These are phyloP conservation scores for Pedicia rivosa DNA, from an alignment of 2,888 invertebrate species.

Conservation along the genomic window DNA sequence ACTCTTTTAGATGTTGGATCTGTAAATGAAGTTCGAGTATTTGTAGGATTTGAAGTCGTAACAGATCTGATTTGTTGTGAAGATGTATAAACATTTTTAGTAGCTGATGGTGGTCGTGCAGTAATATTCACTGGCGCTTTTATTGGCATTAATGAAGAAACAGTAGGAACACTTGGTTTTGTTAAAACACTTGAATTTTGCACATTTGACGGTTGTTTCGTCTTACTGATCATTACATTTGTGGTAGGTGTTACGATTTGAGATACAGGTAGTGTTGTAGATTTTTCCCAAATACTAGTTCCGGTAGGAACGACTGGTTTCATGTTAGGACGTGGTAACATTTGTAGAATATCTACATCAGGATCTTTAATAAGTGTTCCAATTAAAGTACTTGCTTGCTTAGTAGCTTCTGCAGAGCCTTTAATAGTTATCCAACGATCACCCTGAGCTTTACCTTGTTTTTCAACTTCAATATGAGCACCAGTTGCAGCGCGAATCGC, in stretches of 20 bases:
- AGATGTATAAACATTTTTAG: slow-evolving; percentile 4
- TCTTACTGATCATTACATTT: slow-evolving; percentile 12
- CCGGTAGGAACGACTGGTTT: slow-evolving; percentile 4
- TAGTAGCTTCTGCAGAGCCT: slow-evolving; percentile 81
- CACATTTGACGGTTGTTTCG: slow-evolving; percentile 6
- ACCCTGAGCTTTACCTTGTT: slow-evolving; percentile 86
- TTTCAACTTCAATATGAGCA: slow-evolving; percentile 96
- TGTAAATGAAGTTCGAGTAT: slow-evolving; percentile 14
- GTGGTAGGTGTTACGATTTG: slow-evolving; percentile 7
- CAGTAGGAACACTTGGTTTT: slow-evolving; percentile 1
- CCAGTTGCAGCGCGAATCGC: slow-evolving; percentile 93
- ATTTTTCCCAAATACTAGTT: slow-evolving; percentile 10
- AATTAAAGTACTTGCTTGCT: slow-evolving; percentile 83
- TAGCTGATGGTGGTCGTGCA: slow-evolving; percentile 17
- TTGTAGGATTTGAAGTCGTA: slow-evolving; percentile 1
- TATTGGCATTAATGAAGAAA: neutral
- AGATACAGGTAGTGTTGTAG: slow-evolving; percentile 5
- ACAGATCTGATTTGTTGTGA: neutral
- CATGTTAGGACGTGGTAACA: slow-evolving; percentile 44
- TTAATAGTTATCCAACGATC: slow-evolving; percentile 92
- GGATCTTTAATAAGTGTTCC: slow-evolving; percentile 88
- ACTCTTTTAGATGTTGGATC: slow-evolving; percentile 20
- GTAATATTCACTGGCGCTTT: neutral
- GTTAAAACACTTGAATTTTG: neutral
- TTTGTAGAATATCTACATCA: slow-evolving; percentile 74